These are phyloP conservation scores for Sphinx pinastri DNA, from an alignment of 2,888 invertebrate genomes.

Conservation along the genomic window DNA sequence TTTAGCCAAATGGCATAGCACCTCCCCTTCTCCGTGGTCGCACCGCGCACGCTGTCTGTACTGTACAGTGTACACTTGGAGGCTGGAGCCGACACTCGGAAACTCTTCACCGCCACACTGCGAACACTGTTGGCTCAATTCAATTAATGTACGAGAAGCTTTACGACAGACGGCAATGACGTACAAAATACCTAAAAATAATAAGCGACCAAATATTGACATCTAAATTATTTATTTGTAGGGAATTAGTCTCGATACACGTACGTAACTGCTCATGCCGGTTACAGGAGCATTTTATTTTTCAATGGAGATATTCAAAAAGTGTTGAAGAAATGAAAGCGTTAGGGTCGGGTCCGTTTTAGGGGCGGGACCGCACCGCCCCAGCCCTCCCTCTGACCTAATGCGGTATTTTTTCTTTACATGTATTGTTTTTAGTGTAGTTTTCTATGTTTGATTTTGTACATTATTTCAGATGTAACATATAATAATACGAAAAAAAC, in stretches of 20 bases:
- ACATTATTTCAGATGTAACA: too few species aligned
- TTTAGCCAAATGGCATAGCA: slow-evolving; percentile 73
- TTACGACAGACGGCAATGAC: slow-evolving; percentile 38
- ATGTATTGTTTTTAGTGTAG: neutral
- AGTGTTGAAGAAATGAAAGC: slow-evolving; percentile 5
- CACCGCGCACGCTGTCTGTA: slow-evolving; percentile 41
- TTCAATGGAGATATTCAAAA: neutral
- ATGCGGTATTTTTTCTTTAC: neutral
- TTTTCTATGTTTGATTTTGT: too few species aligned
- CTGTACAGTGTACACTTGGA: neutral
- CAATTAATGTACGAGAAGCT: slow-evolving; percentile 31
- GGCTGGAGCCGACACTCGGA: neutral
- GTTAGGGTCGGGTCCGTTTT: slow-evolving; percentile 1
- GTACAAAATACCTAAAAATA: slow-evolving; percentile 32
- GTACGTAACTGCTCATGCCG: neutral
- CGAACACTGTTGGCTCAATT: slow-evolving; percentile 29
- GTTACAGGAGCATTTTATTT: neutral
- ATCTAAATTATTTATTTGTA: slow-evolving; percentile 15
- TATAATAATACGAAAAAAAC: too few species aligned
- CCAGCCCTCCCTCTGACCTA: slow-evolving; percentile 28
- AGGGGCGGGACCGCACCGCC: slow-evolving; percentile 26
- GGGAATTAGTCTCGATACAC: neutral
- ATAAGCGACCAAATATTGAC: slow-evolving; percentile 26
- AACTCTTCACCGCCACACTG: slow-evolving; percentile 30
- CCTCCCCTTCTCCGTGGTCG: slow-evolving; percentile 67